A percentile compares a stretch with the other conserved stretches of the same genome.
phyloP scores from a whole-genome alignment of 1,140 invertebrate species.

The Sarcophaga bullata region DNA sequence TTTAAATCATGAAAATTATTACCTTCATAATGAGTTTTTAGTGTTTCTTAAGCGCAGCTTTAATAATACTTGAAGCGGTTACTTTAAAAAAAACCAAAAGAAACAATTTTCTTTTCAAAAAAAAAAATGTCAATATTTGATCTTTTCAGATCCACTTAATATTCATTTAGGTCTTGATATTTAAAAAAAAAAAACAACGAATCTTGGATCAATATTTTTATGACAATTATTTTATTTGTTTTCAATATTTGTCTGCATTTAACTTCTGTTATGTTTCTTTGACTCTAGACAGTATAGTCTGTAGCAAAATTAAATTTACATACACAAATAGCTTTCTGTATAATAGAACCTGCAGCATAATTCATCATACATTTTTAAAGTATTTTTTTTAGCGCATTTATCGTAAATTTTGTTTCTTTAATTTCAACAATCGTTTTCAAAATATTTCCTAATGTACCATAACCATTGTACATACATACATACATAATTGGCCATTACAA shows the following conservation, averaged over 20 bases:
- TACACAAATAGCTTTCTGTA: no score
- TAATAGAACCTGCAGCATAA: no score
- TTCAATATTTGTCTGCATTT: not conserved
- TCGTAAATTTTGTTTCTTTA: no score
- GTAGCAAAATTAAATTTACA: not conserved
- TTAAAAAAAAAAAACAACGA: not conserved
- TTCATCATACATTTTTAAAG: no score
- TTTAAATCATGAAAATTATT: not conserved
- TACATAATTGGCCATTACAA: no score
- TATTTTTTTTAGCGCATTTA: no score
- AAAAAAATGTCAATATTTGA: not conserved
- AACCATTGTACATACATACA: no score
- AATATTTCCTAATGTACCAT: no score
- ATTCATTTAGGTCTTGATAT: slow-evolving; percentile 7
- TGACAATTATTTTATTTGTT: slow-evolving; percentile 11
- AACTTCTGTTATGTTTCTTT: not conserved
- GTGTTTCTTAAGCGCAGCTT: not conserved
- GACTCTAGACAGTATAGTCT: not conserved
- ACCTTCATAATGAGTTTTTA: slow-evolving; percentile 18
- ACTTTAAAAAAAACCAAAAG: no score
- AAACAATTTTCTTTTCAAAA: not conserved
- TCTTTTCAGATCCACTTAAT: slow-evolving; percentile 21
- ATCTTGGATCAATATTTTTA: not conserved
- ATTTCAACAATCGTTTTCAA: no score
- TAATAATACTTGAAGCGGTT: not conserved